Evolutionary conservation across 2,888 invertebrate genomes (phyloP).

Genomic region (Drosophila prolongata): DNA sequence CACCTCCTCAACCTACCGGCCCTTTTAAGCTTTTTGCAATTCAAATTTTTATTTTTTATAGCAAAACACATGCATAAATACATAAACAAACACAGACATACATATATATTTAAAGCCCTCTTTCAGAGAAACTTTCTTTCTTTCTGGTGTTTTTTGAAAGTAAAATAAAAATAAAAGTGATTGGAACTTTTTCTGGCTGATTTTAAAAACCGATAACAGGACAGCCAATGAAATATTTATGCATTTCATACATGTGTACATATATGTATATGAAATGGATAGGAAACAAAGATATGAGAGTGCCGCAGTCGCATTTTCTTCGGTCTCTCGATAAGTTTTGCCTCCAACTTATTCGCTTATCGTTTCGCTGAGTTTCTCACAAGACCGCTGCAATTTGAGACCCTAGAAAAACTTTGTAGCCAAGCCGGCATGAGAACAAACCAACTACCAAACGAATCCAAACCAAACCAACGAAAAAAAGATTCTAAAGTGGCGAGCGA

Average conservation of each 20-base stretch:
- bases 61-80: conserved; percentile 40
- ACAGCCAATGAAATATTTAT: conserved; percentile 50
- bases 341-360: conserved; percentile 36
- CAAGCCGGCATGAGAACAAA: conserved; percentile 25
- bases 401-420: conserved; percentile 26
- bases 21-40: conserved; percentile 63
- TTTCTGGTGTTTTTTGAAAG: conserved; percentile 58
- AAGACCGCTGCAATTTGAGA: conserved; percentile 36
- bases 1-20: not conserved
- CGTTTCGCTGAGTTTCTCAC: conserved; percentile 20
- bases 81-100: conserved; percentile 20
- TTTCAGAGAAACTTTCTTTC: conserved; percentile 64
- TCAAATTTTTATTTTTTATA: conserved; percentile 68
- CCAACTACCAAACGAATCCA: conserved; percentile 8
- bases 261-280: conserved; percentile 7
- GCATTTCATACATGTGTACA: conserved; percentile 1
- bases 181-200: conserved; percentile 68
- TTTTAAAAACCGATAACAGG: conserved; percentile 57
- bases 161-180: conserved; percentile 75
- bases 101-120: conserved; percentile 38
- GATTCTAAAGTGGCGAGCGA: conserved; percentile 42
- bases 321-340: conserved; percentile 16
- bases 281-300: conserved; percentile 24
- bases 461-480: conserved; percentile 18
- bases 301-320: not conserved